Conservation (phyloP, 2,113 vertebrate species). For the Athene cunicularia region DNA sequence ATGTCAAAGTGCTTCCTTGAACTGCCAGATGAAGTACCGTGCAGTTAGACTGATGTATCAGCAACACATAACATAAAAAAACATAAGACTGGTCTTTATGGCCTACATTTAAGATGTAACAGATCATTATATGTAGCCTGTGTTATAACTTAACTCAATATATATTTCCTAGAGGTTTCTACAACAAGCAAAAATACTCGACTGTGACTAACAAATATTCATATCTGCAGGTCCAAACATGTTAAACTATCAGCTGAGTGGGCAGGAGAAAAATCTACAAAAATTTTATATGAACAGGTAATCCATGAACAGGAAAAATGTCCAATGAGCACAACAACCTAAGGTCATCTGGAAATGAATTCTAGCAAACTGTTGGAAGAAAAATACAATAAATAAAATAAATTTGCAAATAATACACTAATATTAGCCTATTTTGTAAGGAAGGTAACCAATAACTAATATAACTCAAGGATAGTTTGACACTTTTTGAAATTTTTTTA, state of each 20-base stretch:
- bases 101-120: not conserved
- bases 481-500: not conserved
- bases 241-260: not conserved
- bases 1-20: not conserved
- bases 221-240: not conserved
- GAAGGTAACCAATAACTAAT: not conserved
- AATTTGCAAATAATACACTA: not conserved
- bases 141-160: not conserved
- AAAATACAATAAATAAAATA: not conserved
- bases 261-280: not conserved
- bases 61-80: not conserved
- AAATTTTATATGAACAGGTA: not conserved
- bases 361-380: not conserved
- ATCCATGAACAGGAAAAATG: not conserved
- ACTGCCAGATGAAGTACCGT: not conserved
- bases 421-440: not conserved
- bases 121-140: not conserved
- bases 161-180: not conserved
- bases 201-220: not conserved
- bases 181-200: not conserved
- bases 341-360: not conserved
- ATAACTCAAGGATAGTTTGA: not conserved
- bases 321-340: not conserved
- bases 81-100: not conserved
- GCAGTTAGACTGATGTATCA: not conserved